Conservation (phyloP, 2,797 vertebrate genomes). For the Prionace glauca region DNA sequence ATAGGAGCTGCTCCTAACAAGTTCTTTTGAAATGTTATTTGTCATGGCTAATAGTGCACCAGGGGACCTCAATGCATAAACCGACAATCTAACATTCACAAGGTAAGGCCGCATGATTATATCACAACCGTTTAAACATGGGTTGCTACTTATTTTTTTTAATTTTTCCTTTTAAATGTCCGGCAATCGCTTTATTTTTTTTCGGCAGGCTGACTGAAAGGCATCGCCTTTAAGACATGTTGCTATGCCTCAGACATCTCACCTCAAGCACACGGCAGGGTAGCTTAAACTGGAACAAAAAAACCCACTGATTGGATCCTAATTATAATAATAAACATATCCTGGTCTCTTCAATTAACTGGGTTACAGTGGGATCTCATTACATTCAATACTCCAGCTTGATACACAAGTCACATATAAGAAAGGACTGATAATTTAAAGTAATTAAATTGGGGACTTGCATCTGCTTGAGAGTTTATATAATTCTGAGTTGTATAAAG, state of each 20-base stretch:
- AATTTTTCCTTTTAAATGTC: not conserved
- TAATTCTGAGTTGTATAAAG: not conserved
- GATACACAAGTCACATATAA: not conserved
- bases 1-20: not conserved
- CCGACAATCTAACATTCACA: not conserved
- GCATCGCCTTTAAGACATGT: not conserved
- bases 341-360: conserved; percentile 20
- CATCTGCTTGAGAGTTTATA: conserved; percentile 3
- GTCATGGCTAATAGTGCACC: not conserved
- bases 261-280: not conserved
- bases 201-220: not conserved
- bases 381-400: not conserved
- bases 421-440: not conserved
- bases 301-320: conserved; percentile 3
- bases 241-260: not conserved
- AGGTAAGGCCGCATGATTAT: not conserved
- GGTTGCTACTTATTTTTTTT: not conserved
- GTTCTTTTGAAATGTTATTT: conserved; percentile 29
- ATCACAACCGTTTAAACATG: not conserved
- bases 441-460: conserved; percentile 20
- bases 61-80: not conserved
- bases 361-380: conserved; percentile 26
- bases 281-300: not conserved
- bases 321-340: conserved; percentile 2
- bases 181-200: not conserved